These are phyloP conservation scores for Phycodurus eques DNA, from an alignment of 2,113 vertebrate genomes.

Conservation along the genomic window DNA sequence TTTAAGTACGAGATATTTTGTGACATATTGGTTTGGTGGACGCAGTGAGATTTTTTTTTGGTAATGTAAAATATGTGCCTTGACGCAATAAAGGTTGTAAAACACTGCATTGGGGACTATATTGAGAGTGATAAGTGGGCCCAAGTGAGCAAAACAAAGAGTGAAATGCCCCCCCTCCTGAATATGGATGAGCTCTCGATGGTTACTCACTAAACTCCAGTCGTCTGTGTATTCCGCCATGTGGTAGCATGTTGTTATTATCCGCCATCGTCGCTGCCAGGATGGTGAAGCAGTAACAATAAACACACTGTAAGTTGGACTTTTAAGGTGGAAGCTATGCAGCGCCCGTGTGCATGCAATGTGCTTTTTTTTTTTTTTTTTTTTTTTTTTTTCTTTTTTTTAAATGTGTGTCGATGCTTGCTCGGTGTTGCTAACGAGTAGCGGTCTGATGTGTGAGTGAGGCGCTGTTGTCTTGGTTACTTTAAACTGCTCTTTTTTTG, in stretches of 20 bases:
- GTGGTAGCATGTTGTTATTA: constrained; percentile 31
- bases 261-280: constrained; percentile 44
- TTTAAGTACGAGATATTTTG: background rate
- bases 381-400: background rate
- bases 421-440: constrained; percentile 10
- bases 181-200: constrained; percentile 6
- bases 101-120: background rate
- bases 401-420: background rate
- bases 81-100: background rate
- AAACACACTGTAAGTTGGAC: constrained; percentile 49
- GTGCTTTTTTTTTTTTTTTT: background rate
- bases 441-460: constrained; percentile 22
- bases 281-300: constrained; percentile 70
- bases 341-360: constrained; percentile 21
- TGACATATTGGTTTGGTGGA: background rate
- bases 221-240: constrained; percentile 9
- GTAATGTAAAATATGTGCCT: background rate
- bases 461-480: background rate
- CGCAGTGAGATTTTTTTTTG: background rate
- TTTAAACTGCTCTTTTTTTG: background rate
- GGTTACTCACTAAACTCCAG: constrained; percentile 2
- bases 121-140: background rate
- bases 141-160: background rate
- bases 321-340: constrained; percentile 1
- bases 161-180: background rate